Evolutionary conservation across 2,888 invertebrate genomes (phyloP).

Genomic region (Microlaimidae sp.): DNA sequence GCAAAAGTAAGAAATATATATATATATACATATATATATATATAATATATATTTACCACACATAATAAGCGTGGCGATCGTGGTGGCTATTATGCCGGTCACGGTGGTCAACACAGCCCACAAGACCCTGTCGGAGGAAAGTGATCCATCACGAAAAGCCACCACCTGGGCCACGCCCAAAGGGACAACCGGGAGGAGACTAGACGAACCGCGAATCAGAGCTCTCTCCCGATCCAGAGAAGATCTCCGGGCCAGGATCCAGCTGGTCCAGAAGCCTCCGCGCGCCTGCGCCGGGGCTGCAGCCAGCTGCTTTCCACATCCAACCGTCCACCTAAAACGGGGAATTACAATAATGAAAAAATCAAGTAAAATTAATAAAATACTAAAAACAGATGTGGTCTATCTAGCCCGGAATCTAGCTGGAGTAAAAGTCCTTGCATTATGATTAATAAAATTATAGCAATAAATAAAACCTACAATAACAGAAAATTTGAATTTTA

Average conservation of each 20-base stretch:
- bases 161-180: conserved; percentile 61
- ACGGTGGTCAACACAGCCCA: conserved; percentile 24
- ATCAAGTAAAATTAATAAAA: no score
- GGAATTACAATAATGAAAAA: no score
- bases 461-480: no score
- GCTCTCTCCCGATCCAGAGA: conserved; percentile 69
- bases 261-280: conserved; percentile 47
- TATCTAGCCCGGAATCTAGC: no score
- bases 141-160: conserved; percentile 49
- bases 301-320: conserved; percentile 38
- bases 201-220: conserved; percentile 61
- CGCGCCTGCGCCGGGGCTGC: conserved; percentile 1
- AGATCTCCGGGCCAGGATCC: conserved; percentile 71
- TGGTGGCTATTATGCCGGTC: conserved; percentile 54
- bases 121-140: conserved; percentile 36
- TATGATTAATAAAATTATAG: no score
- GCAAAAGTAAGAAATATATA: not conserved
- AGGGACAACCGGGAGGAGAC: conserved; percentile 60
- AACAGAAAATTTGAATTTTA: no score
- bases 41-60: not conserved
- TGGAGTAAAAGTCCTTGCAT: no score
- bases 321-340: not conserved
- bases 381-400: no score
- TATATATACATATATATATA: not conserved
- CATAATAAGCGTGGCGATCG: conserved; percentile 46